Evolutionary conservation across 1,140 invertebrate genomes (phyloP).

Genomic region (Physella acuta): DNA sequence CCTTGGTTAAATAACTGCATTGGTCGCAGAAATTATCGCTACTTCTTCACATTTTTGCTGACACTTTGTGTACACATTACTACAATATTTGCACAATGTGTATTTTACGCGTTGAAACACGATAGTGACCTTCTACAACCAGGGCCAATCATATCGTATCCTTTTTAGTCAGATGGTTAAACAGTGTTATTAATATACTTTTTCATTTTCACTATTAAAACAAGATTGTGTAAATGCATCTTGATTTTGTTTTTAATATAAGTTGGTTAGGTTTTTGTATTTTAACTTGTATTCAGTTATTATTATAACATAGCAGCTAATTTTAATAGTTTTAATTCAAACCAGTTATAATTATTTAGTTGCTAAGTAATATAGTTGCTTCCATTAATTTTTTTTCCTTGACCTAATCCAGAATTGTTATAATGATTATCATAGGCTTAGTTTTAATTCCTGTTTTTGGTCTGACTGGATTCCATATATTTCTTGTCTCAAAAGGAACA

Average conservation of each 20-base stretch:
- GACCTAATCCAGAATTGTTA: constrained; percentile 72
- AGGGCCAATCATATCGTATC: constrained; percentile 88
- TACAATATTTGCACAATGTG: constrained; percentile 89
- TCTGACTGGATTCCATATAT: constrained; percentile 95
- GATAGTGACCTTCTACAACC: constrained; percentile 78
- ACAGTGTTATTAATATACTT: no score
- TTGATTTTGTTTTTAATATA: no score
- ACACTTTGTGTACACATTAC: constrained; percentile 96
- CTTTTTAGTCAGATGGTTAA: no score
- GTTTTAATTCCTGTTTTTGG: constrained; percentile 96
- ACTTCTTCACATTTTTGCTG: constrained; percentile 83
- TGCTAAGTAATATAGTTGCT: no score
- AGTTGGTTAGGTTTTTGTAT: no score
- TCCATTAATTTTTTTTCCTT: constrained; percentile 35
- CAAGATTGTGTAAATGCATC: no score
- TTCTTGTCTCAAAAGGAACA: constrained; percentile 92
- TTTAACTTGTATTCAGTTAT: no score
- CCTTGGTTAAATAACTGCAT: constrained; percentile 99
- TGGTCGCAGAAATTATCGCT: constrained; percentile 93
- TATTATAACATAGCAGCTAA: no score
- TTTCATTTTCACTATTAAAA: no score
- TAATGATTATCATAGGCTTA: constrained; percentile 87
- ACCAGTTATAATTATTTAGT: no score
- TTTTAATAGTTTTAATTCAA: no score
- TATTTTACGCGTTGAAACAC: constrained; percentile 86